phyloP scores from a whole-genome alignment of 92 coral and sea anemone genomes.

The Parazoanthus atlanticus region DNA sequence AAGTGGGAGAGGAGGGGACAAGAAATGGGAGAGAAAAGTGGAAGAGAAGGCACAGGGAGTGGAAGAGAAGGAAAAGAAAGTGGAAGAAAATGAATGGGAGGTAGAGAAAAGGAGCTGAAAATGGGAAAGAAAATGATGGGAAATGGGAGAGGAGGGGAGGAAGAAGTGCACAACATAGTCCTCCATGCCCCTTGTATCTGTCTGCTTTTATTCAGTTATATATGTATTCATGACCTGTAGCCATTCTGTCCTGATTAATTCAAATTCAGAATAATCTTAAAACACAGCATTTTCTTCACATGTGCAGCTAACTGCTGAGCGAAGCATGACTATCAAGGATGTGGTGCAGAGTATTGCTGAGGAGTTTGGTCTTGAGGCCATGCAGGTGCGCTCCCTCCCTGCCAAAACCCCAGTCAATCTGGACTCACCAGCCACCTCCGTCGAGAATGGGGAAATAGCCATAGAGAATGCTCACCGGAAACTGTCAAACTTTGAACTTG shows the following conservation, averaged over 20 bases:
- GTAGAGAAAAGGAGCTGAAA: background rate
- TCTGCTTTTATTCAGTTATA: too few relatives aligned
- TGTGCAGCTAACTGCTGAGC: constrained; percentile 76
- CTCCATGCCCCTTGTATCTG: background rate
- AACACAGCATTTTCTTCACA: background rate
- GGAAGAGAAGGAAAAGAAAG: background rate
- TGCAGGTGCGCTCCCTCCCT: constrained; percentile 82
- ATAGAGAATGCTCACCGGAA: constrained; percentile 80
- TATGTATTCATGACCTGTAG: background rate
- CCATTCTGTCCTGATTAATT: background rate
- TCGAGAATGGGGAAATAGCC: constrained; percentile 87
- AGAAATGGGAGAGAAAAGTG: background rate
- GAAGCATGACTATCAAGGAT: constrained; percentile 77
- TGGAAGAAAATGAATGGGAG: constrained; percentile 19
- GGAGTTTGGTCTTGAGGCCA: constrained; percentile 70
- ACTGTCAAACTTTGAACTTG: constrained; percentile 89
- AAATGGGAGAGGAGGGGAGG: too few relatives aligned
- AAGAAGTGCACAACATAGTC: background rate
- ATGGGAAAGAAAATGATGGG: too few relatives aligned
- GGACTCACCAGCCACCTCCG: constrained; percentile 71
- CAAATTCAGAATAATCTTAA: background rate
- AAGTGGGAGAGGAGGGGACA: constrained; percentile 1
- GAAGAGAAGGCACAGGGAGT: background rate
- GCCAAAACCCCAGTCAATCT: constrained; percentile 66
- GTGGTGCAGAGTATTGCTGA: constrained; percentile 78